phyloP scores from a whole-genome alignment of 1,140 invertebrate genomes.

The Drosophila ironensis region DNA sequence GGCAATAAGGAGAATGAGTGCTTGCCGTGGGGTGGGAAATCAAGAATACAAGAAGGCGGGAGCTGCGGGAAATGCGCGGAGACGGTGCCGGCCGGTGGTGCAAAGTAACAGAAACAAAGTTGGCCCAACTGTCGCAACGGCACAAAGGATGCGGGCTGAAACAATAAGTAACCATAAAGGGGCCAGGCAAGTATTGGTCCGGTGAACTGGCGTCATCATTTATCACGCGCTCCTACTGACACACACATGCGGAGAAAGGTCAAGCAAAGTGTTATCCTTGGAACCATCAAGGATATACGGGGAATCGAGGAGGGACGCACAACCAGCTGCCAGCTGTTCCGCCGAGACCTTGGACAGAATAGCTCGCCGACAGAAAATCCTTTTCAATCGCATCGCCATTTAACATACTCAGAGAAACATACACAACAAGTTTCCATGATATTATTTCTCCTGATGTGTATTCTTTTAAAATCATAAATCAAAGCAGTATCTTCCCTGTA shows the following conservation, averaged over 20 bases:
- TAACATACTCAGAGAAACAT: too few relatives aligned
- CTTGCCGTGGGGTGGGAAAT: conserved; percentile 20
- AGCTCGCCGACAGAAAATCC: not conserved
- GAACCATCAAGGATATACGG: conserved; percentile 50
- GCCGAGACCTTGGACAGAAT: conserved; percentile 24
- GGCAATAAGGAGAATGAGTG: conserved; percentile 64
- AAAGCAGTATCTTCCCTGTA: too few relatives aligned
- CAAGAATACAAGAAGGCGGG: too few relatives aligned
- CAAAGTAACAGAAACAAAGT: conserved; percentile 15
- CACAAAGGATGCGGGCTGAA: conserved; percentile 56
- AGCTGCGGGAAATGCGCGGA: not conserved
- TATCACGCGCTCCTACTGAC: conserved; percentile 47
- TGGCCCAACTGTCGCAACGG: conserved; percentile 38
- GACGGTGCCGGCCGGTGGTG: not conserved
- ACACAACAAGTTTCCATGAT: too few relatives aligned
- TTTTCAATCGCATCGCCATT: too few relatives aligned
- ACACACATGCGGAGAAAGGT: conserved; percentile 46
- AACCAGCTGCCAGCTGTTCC: conserved; percentile 59
- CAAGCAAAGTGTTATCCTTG: conserved; percentile 74
- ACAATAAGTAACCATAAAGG: conserved; percentile 59
- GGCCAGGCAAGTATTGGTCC: conserved; percentile 2
- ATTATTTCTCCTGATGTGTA: too few relatives aligned
- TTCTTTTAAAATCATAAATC: too few relatives aligned
- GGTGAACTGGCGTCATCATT: conserved; percentile 58
- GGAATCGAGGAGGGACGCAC: conserved; percentile 4